Base-by-base conservation (phyloP, 2,797 vertebrate species). In the Pangasius krempfi region DNA sequence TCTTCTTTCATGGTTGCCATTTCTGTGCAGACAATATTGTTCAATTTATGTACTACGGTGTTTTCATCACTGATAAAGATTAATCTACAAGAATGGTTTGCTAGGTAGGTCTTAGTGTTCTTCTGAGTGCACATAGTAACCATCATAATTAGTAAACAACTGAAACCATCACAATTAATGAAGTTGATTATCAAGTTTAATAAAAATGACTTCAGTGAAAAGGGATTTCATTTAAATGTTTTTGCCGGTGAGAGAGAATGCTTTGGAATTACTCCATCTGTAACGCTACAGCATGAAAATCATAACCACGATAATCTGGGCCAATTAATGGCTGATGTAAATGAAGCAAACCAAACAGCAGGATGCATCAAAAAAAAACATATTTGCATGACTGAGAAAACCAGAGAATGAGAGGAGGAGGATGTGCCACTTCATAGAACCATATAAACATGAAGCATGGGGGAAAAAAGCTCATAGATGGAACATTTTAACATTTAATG, bases 341-440 rank as follows among this genome's bases (percentile, higher is more conserved):
- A 83, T n/a, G 13, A 83, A 83, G 27, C 37, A 83, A 83, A 64
- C 12, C 60, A 83, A 83, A 64, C 40, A 64, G 60, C 40, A 47
- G 60, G 81, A 40, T 64, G 81, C 60, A n/a, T n/a, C 37, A 4
- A 37, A 64, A 37, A 64, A 82, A 44, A 20, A 44, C 7, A 16
- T n/a, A 82, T 82, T 62, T 82, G 58, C 80, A 82, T 82, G n/a
- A 79, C 50, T 54, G 33, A 40, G 22, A 82, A 62, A 82, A 13
- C 30, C 20, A 83, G 58, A 44, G 60, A 66, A 64, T 64, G 60
- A 50, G 50, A 79, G 22, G 40, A 64, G 60, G 81, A 47, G 60
- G 81, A 66, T 47, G 25, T 47, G 40, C 25, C 58, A 64, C 25
- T 47, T 83, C 6, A 64, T 83, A 58, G 47, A 64, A 47, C 60